phyloP scores from a whole-genome alignment of 2,888 invertebrate genomes.

The Sinhomidia bicolor region DNA sequence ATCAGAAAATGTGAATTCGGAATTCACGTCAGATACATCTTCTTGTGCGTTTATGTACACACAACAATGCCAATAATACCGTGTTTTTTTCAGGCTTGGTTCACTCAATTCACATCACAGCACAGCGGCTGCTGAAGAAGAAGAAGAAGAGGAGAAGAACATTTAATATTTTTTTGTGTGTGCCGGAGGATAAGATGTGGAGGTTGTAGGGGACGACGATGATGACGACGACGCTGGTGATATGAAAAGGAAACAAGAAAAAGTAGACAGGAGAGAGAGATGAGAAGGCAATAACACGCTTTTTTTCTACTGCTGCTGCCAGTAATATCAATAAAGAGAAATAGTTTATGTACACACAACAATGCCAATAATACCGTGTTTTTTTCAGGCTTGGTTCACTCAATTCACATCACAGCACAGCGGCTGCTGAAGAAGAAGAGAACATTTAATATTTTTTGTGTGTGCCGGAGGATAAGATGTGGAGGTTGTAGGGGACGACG shows the following conservation, averaged over 20 bases:
- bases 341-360: no score
- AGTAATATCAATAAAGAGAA: constrained; percentile 62
- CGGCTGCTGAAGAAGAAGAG: background rate
- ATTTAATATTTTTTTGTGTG: no score
- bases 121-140: background rate
- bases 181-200: constrained; percentile 41
- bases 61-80: background rate
- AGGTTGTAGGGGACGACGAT: background rate
- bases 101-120: background rate
- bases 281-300: constrained; percentile 37
- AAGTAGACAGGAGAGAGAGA: constrained; percentile 42
- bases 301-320: no score
- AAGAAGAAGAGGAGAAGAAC: no score
- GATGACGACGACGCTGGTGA: no score
- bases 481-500: background rate
- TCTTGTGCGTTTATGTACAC: no score
- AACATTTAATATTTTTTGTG: background rate
- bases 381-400: background rate
- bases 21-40: background rate
- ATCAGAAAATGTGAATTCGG: constrained; percentile 3
- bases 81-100: constrained; percentile 8
- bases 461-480: constrained; percentile 43
- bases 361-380: constrained; percentile 7
- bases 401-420: background rate
- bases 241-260: constrained; percentile 53